Conservation (phyloP, 2,113 vertebrate species). For the Amblyopsis rosae region DNA sequence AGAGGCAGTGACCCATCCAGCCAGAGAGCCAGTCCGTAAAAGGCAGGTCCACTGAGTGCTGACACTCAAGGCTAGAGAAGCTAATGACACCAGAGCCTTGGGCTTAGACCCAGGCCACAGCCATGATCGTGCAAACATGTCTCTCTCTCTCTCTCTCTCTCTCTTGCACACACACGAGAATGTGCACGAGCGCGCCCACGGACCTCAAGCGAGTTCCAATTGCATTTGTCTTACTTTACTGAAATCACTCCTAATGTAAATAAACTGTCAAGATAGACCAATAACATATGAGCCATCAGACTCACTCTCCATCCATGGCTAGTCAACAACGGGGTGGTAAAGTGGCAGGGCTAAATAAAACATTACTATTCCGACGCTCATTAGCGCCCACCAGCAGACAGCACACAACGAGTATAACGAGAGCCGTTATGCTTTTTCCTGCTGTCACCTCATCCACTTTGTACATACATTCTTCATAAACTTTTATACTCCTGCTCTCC, state of each 20-base stretch:
- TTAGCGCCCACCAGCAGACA: too few relatives aligned
- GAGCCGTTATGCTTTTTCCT: background rate
- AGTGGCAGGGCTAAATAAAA: too few relatives aligned
- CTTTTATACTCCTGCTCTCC: background rate
- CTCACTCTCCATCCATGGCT: too few relatives aligned
- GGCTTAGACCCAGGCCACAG: constrained; percentile 23
- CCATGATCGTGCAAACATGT: constrained; percentile 6
- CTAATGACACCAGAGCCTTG: constrained; percentile 46
- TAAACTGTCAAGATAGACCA: constrained; percentile 9
- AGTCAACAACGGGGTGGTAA: too few relatives aligned
- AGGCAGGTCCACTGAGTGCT: constrained; percentile 40
- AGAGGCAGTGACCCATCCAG: constrained; percentile 14
- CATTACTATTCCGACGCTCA: too few relatives aligned
- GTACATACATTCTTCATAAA: background rate
- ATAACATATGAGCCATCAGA: background rate
- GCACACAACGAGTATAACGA: too few relatives aligned
- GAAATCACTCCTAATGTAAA: constrained; percentile 10
- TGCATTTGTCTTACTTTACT: constrained; percentile 3
- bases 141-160: background rate
- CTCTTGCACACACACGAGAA: background rate
- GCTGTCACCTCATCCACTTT: background rate
- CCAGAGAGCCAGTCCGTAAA: constrained; percentile 9
- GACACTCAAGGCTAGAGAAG: constrained; percentile 31
- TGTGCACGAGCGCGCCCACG: constrained; percentile 4
- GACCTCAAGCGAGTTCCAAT: background rate